phyloP scores from a whole-genome alignment of 2,888 invertebrate species.

The Hetaerina titia region DNA sequence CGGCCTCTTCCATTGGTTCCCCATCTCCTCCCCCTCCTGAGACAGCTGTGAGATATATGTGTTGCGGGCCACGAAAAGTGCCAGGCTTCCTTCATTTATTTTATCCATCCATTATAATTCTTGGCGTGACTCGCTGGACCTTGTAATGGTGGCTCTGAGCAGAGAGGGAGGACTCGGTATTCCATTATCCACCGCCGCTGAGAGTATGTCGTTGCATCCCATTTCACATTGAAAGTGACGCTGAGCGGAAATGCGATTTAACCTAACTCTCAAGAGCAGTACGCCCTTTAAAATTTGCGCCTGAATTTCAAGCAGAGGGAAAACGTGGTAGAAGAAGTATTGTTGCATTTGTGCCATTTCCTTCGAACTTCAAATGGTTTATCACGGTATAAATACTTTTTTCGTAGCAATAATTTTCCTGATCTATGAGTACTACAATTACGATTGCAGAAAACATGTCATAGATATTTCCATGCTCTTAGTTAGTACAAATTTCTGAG shows the following conservation, averaged over 20 bases:
- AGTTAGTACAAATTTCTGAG: too few species aligned
- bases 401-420: too few species aligned
- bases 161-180: background rate
- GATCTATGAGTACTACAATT: too few species aligned
- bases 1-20: background rate
- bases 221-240: background rate
- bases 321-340: too few species aligned
- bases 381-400: too few species aligned
- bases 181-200: background rate
- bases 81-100: background rate
- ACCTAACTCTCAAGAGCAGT: background rate
- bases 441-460: too few species aligned
- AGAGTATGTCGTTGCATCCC: background rate
- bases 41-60: constrained; percentile 32
- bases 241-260: background rate
- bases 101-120: background rate
- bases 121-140: background rate
- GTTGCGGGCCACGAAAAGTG: background rate
- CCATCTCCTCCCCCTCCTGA: background rate
- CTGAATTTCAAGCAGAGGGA: too few species aligned
- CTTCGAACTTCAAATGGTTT: too few species aligned
- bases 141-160: background rate
- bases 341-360: too few species aligned
- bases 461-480: too few species aligned
- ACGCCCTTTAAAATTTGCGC: too few species aligned